Conservation (phyloP, 2,888 invertebrate species). For the Frankliniella fusca region DNA sequence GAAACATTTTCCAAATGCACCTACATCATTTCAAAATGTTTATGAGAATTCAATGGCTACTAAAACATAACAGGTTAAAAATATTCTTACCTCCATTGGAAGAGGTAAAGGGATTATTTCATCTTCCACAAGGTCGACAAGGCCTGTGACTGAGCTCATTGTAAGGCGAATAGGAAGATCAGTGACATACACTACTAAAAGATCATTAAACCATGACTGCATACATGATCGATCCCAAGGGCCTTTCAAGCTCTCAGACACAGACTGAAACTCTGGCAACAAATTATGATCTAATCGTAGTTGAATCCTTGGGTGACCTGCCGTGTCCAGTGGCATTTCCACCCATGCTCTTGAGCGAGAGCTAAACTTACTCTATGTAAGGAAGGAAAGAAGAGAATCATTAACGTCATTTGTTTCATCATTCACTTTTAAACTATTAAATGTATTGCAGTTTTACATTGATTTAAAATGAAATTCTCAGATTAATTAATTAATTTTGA, state of each 20-base stretch:
- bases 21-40: conserved; percentile 49
- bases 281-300: conserved; percentile 60
- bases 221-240: conserved; percentile 34
- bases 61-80: conserved; percentile 5
- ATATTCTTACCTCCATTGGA: conserved; percentile 66
- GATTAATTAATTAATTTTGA: too few species aligned
- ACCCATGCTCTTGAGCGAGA: conserved; percentile 78
- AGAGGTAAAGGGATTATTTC: conserved; percentile 76
- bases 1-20: conserved; percentile 69
- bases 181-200: conserved; percentile 38
- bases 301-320: conserved; percentile 48
- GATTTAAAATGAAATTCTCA: too few species aligned
- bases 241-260: conserved; percentile 35
- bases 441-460: too few species aligned
- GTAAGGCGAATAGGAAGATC: conserved; percentile 66
- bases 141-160: conserved; percentile 76
- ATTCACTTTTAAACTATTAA: too few species aligned
- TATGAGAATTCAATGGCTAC: not conserved
- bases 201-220: conserved; percentile 39
- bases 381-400: too few species aligned
- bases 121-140: conserved; percentile 82
- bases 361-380: conserved; percentile 68
- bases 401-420: too few species aligned
- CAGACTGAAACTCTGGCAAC: conserved; percentile 40
- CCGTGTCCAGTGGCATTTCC: conserved; percentile 51